Conservation (phyloP, 2,888 invertebrate genomes). For the Exephanes ischioxanthus region DNA sequence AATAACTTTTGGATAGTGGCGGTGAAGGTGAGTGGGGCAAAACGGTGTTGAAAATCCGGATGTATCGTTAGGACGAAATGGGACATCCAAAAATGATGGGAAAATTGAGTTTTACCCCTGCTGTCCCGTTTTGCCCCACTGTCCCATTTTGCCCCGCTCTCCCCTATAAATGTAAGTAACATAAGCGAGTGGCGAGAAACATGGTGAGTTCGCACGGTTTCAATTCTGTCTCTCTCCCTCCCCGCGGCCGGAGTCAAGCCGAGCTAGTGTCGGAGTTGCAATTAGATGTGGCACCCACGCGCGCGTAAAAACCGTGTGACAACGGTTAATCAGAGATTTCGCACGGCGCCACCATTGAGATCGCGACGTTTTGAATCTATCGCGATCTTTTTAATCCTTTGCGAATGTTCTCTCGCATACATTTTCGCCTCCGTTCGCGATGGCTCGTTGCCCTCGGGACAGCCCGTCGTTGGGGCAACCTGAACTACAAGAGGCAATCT, state of each 20-base stretch:
- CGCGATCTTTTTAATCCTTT: not conserved
- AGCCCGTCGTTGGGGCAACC: not conserved
- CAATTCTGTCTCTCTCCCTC: constrained; percentile 50
- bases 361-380: constrained; percentile 45
- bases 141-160: too few relatives aligned
- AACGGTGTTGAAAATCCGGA: too few relatives aligned
- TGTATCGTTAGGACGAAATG: too few relatives aligned
- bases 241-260: not conserved
- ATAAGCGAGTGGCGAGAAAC: constrained; percentile 38
- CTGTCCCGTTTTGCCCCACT: too few relatives aligned
- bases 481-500: too few relatives aligned
- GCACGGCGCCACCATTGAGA: constrained; percentile 33
- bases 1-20: too few relatives aligned
- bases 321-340: constrained; percentile 64
- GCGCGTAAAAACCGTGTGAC: constrained; percentile 59
- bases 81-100: too few relatives aligned
- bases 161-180: constrained; percentile 1
- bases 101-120: too few relatives aligned
- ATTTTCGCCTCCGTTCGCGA: not conserved
- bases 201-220: constrained; percentile 63
- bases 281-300: constrained; percentile 60
- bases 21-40: too few relatives aligned
- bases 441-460: not conserved
- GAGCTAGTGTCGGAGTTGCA: constrained; percentile 58
- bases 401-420: not conserved